Evolutionary conservation across 2,113 vertebrate genomes (phyloP), one percentile per base, ranked within the genome.

Genomic region (Toxotes chatareus): DNA sequence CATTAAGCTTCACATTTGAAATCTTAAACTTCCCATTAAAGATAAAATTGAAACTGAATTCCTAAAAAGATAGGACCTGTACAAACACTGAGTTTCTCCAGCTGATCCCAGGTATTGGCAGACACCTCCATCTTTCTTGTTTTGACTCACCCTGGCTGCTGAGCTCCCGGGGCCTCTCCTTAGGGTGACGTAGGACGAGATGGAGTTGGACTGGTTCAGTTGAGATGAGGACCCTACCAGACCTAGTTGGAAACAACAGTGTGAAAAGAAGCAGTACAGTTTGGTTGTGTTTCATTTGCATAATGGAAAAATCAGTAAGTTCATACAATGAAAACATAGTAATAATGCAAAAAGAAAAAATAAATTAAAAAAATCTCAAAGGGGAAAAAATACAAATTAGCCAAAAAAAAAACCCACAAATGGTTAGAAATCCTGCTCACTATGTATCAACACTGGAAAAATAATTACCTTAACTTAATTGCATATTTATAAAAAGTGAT

Each of bases 161-260:
- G 96, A 93, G 13, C 91, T 77, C 72, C 89, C 83, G 0, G 82
- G 79, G 70, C 91, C 93, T 91, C 96, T 96, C 93, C 96, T 96
- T 73, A 99, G 93, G 0, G 97, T 97, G 90, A 96, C 97, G 1
- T 96, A 98, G 0, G 97, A 97, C 9, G 96, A 93, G 78, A 97
- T 93, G 79, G 94, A 89, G 49, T 90, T 95, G 0, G 96, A 96
- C 23, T 98, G 97, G 83, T 96, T 94, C 70, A 96, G 93, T 80
- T 91, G 92, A 80, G 96, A 96, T 0, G 95, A 95, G 60, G 96
- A 95, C 53, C 96, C 95, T 2, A 95, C 95, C 40, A 96, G 94
- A 86, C 96, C 95, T 96, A 86, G n/a, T 27, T 19, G 13, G 27
- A 27, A 27, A 65, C 12, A 12, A 73, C 2, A 81, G 7, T 13